Conservation (phyloP, 2,888 invertebrate species). For the Seira ritae region DNA sequence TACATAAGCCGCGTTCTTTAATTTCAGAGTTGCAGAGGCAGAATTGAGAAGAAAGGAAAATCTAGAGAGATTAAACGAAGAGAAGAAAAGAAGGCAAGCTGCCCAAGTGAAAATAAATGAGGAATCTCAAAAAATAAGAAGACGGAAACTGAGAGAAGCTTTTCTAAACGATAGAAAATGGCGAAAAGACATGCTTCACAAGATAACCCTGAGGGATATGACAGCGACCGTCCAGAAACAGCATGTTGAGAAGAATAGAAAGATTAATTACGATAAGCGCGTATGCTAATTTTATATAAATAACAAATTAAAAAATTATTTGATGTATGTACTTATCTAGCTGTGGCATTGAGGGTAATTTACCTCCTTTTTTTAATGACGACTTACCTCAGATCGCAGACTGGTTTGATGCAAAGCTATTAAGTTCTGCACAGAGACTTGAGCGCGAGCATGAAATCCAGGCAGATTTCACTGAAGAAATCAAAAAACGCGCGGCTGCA, state of each 20-base stretch:
- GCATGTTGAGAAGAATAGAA: not conserved
- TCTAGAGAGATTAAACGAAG: not conserved
- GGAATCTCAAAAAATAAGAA: too few species aligned
- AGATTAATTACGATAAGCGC: not conserved
- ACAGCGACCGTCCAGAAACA: too few species aligned
- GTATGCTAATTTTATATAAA: not conserved
- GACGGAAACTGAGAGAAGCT: not conserved
- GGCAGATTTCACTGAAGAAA: not conserved
- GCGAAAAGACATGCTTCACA: slow-evolving; percentile 16
- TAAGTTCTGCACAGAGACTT: slow-evolving; percentile 20
- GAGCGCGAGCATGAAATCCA: slow-evolving; percentile 32
- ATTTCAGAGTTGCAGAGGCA: too few species aligned
- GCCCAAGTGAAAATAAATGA: not conserved
- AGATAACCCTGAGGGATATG: slow-evolving; percentile 21
- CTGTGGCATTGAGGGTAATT: too few species aligned
- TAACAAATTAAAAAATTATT: not conserved
- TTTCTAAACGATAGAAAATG: not conserved
- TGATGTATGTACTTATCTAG: not conserved
- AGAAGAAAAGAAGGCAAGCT: not conserved
- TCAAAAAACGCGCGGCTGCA: not conserved
- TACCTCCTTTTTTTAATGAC: too few species aligned
- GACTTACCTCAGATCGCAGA: not conserved
- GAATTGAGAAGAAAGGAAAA: too few species aligned
- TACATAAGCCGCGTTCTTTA: too few species aligned
- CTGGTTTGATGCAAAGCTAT: slow-evolving; percentile 34